Evolutionary conservation across 1,140 invertebrate genomes (phyloP).

Genomic region (Aphaenogaster rudis): DNA sequence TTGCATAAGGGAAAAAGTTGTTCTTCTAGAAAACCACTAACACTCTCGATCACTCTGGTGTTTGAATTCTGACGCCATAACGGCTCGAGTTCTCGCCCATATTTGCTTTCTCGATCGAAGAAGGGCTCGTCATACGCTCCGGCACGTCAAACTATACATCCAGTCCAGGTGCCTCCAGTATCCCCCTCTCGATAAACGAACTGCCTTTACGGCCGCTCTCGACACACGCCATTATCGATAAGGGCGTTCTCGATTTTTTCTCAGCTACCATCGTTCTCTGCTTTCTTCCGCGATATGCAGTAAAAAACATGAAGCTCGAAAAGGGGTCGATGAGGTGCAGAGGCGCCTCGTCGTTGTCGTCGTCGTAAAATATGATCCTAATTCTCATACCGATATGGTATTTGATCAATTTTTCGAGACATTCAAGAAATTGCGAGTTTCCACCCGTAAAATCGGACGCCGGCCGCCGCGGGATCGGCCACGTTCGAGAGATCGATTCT

Average conservation of each 20-base stretch:
- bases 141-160: slow-evolving; percentile 46
- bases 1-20: not conserved
- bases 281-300: slow-evolving; percentile 14
- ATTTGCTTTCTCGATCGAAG: slow-evolving; percentile 47
- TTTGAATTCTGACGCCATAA: slow-evolving; percentile 47
- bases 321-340: slow-evolving; percentile 44
- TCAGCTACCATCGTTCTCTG: not conserved
- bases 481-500: slow-evolving; percentile 58
- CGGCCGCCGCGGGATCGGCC: not conserved
- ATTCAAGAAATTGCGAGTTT: slow-evolving; percentile 16
- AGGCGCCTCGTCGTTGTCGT: slow-evolving; percentile 2
- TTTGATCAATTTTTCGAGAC: slow-evolving; percentile 26
- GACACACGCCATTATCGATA: slow-evolving; percentile 65
- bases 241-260: slow-evolving; percentile 56
- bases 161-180: slow-evolving; percentile 36
- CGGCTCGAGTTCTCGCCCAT: slow-evolving; percentile 31
- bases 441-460: not conserved
- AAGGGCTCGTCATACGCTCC: slow-evolving; percentile 38
- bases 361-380: slow-evolving; percentile 33
- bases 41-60: slow-evolving; percentile 5
- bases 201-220: slow-evolving; percentile 36
- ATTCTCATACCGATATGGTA: slow-evolving; percentile 10
- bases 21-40: slow-evolving; percentile 23
- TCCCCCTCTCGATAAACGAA: slow-evolving; percentile 62
- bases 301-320: slow-evolving; percentile 36